Percentiles rank a stretch among this genome's conserved stretches.
phyloP scores from a whole-genome alignment of 1,140 invertebrate genomes.

The Macrobrachium rosenbergii region DNA sequence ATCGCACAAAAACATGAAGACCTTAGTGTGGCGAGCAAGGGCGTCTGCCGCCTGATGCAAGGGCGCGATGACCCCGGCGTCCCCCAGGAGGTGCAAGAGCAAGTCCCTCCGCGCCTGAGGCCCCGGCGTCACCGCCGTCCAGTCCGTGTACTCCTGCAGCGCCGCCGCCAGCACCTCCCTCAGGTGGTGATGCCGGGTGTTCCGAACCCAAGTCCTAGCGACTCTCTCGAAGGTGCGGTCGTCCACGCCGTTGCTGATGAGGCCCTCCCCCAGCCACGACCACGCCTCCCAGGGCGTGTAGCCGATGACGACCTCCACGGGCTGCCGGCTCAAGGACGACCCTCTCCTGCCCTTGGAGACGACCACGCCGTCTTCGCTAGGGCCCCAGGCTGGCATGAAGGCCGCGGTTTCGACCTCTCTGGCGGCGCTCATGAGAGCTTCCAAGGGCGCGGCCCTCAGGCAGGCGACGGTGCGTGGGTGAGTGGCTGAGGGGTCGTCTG shows the following conservation, averaged over 20 bases:
- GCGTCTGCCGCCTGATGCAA: slow-evolving; percentile 60
- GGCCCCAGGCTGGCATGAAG: slow-evolving; percentile 87
- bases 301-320: slow-evolving; percentile 79
- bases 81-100: slow-evolving; percentile 58
- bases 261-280: slow-evolving; percentile 62
- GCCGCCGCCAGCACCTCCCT: slow-evolving; percentile 77
- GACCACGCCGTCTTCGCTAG: slow-evolving; percentile 88
- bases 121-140: slow-evolving; percentile 67
- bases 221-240: slow-evolving; percentile 55
- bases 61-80: slow-evolving; percentile 60
- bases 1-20: slow-evolving; percentile 59
- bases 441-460: slow-evolving; percentile 81
- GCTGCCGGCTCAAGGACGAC: slow-evolving; percentile 83
- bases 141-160: slow-evolving; percentile 78
- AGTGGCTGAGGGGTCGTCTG: slow-evolving; percentile 53
- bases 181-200: slow-evolving; percentile 66
- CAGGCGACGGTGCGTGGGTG: slow-evolving; percentile 74
- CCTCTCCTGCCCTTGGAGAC: slow-evolving; percentile 70
- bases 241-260: slow-evolving; percentile 62
- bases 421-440: slow-evolving; percentile 78
- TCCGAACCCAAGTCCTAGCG: slow-evolving; percentile 65
- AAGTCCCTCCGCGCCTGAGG: slow-evolving; percentile 70
- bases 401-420: slow-evolving; percentile 86
- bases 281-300: slow-evolving; percentile 64
- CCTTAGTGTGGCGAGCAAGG: slow-evolving; percentile 39